Percentiles rank a stretch among this genome's conserved stretches.
Conservation (phyloP, 2,888 invertebrate genomes). For the Sinohyriopsis cumingii region DNA sequence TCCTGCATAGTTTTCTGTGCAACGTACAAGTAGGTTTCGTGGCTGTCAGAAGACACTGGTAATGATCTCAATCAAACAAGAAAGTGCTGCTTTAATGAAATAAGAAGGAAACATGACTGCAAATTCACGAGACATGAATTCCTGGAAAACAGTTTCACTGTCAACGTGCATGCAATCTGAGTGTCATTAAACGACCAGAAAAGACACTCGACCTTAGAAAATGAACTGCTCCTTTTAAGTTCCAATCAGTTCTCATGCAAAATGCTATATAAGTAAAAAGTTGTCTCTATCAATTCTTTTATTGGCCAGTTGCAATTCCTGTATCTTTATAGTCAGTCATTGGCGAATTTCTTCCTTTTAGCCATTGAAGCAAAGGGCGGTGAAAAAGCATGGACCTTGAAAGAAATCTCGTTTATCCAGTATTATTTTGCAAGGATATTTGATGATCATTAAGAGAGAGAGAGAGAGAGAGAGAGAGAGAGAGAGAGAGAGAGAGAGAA, state of each 20-base stretch:
- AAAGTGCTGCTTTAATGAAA: constrained; percentile 7
- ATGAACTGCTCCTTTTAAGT: constrained; percentile 4
- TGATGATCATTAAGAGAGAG: no score
- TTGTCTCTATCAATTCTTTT: not conserved
- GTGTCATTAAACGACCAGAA: constrained; percentile 5
- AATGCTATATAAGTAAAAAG: constrained; percentile 4
- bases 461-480: no score
- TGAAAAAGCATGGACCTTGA: not conserved
- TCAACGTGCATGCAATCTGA: not conserved
- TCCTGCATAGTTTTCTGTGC: not conserved
- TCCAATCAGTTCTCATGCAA: constrained; percentile 3
- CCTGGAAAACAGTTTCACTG: constrained; percentile 3
- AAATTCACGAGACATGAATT: not conserved
- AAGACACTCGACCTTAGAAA: constrained; percentile 2
- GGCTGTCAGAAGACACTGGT: not conserved
- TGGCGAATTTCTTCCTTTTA: not conserved
- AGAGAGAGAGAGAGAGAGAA: no score
- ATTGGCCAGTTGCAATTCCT: constrained; percentile 3
- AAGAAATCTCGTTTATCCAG: not conserved
- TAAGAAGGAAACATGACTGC: constrained; percentile 4
- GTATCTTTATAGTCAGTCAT: not conserved
- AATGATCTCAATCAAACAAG: constrained; percentile 2
- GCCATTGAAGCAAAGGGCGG: not conserved
- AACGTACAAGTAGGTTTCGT: not conserved
- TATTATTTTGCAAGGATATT: no score